Conservation (phyloP, 2,797 vertebrate species). For the Sebastes itinus region DNA sequence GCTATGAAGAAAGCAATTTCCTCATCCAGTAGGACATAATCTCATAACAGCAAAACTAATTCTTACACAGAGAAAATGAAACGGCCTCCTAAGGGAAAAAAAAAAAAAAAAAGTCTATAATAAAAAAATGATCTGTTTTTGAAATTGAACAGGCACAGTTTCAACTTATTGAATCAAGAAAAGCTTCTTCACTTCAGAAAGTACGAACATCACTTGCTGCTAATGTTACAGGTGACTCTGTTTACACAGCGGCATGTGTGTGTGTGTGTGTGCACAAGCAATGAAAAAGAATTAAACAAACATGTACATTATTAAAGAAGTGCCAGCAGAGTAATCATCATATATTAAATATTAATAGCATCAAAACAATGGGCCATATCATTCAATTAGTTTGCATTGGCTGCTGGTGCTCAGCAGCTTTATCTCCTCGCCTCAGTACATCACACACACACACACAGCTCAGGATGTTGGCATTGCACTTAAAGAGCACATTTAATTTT, state of each 20-base stretch:
- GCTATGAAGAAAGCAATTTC: not conserved
- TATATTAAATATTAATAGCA: constrained; percentile 48
- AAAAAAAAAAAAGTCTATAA: not conserved
- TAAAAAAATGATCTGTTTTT: not conserved
- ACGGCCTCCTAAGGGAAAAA: not conserved
- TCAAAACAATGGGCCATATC: constrained; percentile 54
- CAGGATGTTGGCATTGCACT: constrained; percentile 23
- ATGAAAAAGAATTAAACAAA: not conserved
- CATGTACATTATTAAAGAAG: constrained; percentile 19
- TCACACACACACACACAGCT: constrained; percentile 5
- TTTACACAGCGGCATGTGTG: not conserved
- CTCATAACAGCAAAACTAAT: not conserved
- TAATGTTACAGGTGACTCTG: constrained; percentile 7
- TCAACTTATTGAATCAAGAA: not conserved
- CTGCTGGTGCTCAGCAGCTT: constrained; percentile 2
- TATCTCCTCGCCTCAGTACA: constrained; percentile 20
- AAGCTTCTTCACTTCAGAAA: not conserved
- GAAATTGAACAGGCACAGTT: constrained; percentile 4
- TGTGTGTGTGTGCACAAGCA: not conserved
- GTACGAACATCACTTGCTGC: not conserved
- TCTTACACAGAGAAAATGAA: not conserved
- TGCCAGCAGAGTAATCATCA: constrained; percentile 21
- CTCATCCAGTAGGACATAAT: constrained; percentile 3
- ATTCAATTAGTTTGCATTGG: constrained; percentile 46
- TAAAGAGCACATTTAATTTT: constrained; percentile 56